Evolutionary conservation across 2,888 invertebrate genomes (phyloP), one percentile per base, ranked within the genome.

Genomic region (Aleiodes testaceus): DNA sequence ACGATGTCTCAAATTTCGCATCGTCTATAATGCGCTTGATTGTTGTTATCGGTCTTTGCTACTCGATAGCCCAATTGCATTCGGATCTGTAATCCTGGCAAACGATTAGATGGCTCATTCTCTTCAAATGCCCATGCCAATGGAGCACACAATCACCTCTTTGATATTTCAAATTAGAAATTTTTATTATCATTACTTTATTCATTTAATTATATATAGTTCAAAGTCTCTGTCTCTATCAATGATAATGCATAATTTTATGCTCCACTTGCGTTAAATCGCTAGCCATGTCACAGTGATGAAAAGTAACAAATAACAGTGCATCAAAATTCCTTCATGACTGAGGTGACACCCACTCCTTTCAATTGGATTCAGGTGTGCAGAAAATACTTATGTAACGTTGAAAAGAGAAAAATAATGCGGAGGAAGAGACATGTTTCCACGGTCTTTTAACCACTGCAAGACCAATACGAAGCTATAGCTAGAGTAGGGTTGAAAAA

Each of bases 1-100:
- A 55, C 53, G 44, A 68, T 68, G 69, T 73, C 75, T 72, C 75
- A 61, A 71, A 75, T 75, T 70, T 70, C 74, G 22, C 67, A 53
- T 74, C 45, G 20, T 63, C 63, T 63, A 45, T 74, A 72, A 73
- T 68, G 61, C 44, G 64, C 26, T 61, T 45, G 22, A 72, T 69
- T 66, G 69, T 69, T 70, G 59, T 72, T 65, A 63, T 53, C 55
- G 65, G 50, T 12, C 55, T 20, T 11, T 69, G 59, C 18, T 55
- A 67, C 63, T n/a, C 22, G 59, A 71, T 67, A 44, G 20, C 20
- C 44, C 45, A 44, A 53, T 55, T 49, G n/a, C 30, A 52, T 18
- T 36, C 47, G 55, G 0, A 36, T 9, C 36, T 36, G 36, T 36
- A 36, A 36, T 36, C 36, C 36, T 36, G 11, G 36, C 9, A 36